phyloP scores from a whole-genome alignment of 1,140 invertebrate species.

The Hylaeus anthracinus region DNA sequence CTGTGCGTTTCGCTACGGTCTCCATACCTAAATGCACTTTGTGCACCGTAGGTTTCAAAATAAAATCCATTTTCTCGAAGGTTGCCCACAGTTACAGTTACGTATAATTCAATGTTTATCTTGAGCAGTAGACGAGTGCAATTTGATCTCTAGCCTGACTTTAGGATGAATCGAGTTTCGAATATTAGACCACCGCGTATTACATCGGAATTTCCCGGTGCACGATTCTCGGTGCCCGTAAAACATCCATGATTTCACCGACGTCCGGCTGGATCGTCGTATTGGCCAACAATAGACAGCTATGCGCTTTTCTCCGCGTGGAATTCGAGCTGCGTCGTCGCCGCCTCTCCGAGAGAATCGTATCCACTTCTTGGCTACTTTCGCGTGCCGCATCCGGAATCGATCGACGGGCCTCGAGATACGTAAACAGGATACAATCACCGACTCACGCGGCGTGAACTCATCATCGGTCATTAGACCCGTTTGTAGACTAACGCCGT shows the following conservation, averaged over 20 bases:
- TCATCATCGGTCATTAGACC: constrained; percentile 48
- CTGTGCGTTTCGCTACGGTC: too few species aligned
- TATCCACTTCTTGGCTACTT: constrained; percentile 63
- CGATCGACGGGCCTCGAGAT: constrained; percentile 38
- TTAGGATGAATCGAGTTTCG: too few species aligned
- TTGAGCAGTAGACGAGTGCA: too few species aligned
- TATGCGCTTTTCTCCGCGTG: constrained; percentile 56
- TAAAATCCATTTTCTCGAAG: too few species aligned
- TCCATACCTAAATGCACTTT: too few species aligned
- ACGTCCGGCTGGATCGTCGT: constrained; percentile 16
- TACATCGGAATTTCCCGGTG: not conserved
- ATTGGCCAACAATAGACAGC: constrained; percentile 54
- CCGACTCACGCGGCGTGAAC: constrained; percentile 35
- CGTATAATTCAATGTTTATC: too few species aligned
- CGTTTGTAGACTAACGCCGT: constrained; percentile 39
- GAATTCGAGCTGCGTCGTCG: constrained; percentile 58
- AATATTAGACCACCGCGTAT: not conserved
- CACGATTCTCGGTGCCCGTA: not conserved
- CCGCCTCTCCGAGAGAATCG: constrained; percentile 32
- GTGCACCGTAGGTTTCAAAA: too few species aligned
- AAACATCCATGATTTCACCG: constrained; percentile 37
- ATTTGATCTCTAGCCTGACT: too few species aligned
- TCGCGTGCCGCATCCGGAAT: constrained; percentile 70
- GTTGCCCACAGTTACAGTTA: too few species aligned
- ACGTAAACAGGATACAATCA: constrained; percentile 70